A percentile compares a stretch with the other conserved stretches of the same genome.
Evolutionary conservation across 2,888 invertebrate species (phyloP).

Genomic region (Megastigmus dorsalis): DNA sequence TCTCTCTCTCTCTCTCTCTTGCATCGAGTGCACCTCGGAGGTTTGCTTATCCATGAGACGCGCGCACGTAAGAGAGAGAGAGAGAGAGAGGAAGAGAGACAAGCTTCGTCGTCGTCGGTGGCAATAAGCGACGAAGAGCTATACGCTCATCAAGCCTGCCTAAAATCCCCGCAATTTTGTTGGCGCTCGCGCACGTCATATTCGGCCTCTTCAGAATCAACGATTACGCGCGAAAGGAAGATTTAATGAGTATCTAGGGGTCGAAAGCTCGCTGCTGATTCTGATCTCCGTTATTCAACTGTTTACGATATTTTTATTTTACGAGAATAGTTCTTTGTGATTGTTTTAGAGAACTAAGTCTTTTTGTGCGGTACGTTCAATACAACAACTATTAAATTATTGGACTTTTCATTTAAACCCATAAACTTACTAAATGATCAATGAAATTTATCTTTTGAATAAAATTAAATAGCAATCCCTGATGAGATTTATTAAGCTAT

Average conservation of each 20-base stretch:
- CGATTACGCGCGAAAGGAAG: background rate
- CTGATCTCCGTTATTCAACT: background rate
- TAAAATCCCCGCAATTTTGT: slow-evolving; percentile 4
- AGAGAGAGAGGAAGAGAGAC: background rate
- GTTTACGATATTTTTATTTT: background rate
- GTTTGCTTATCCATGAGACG: background rate
- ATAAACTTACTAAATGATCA: too few relatives aligned
- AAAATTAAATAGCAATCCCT: too few relatives aligned
- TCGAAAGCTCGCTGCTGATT: too few relatives aligned
- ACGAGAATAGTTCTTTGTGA: background rate
- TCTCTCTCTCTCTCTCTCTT: too few relatives aligned
- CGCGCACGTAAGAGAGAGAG: background rate
- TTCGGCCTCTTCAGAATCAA: background rate
- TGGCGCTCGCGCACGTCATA: background rate
- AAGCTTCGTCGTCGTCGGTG: background rate
- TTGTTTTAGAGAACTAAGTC: background rate
- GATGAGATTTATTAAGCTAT: too few relatives aligned
- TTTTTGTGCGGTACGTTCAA: too few relatives aligned
- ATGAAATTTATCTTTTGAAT: too few relatives aligned
- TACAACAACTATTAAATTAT: too few relatives aligned
- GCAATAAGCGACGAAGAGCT: background rate
- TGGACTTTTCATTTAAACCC: too few relatives aligned
- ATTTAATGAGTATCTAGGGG: background rate
- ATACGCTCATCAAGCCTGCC: slow-evolving; percentile 10
- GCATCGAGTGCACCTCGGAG: slow-evolving; percentile 1